Base-by-base conservation (phyloP, 2,888 invertebrate species). In the Carcina quercana region DNA sequence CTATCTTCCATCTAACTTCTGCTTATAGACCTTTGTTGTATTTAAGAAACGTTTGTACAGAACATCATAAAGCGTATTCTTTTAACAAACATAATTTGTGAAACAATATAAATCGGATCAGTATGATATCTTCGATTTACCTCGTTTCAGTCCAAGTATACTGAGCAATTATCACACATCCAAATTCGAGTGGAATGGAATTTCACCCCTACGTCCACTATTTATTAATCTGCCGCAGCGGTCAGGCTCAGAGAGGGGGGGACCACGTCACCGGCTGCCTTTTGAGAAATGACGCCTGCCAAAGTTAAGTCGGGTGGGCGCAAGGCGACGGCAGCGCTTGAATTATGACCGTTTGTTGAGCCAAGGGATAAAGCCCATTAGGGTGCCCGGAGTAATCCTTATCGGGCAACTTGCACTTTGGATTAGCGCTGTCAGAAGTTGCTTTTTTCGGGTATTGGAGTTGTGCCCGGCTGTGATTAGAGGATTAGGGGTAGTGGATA, bases 221-320 rank as follows among this genome's bases (percentile, higher is more conserved):
- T 78, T 80, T 82, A 80, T 83, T 80, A 80, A 82, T 80, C 74
- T 79, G 59, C 53, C n/a, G n/a, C n/a, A n/a, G n/a, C n/a, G n/a
- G n/a, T n/a, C n/a, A n/a, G n/a, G n/a, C n/a, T n/a, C n/a, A n/a
- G n/a, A n/a, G n/a, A n/a, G 47, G 47, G 53, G 52, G 55, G 60
- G 59, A 56, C 65, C 64, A 70, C 75, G 74, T 78, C 79, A 72
- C 70, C 73, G 72, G 69, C 67, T 75, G 75, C 73, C 75, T 72
- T 76, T 78, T 83, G 83, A 83, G 83, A 82, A 83, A 83, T 82
- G 82, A 83, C 78, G 82, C 61, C 79, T 82, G 80, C 82, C 82
- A 79, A 82, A 82, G 76, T 72, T 82, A 82, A 82, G 82, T 79
- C 82, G 80, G 72, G 76, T 78, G 75, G 79, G 80, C 75, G 73